These are phyloP conservation scores for Albula glossodonta DNA, from an alignment of 2,113 vertebrate species.

Conservation along the genomic window DNA sequence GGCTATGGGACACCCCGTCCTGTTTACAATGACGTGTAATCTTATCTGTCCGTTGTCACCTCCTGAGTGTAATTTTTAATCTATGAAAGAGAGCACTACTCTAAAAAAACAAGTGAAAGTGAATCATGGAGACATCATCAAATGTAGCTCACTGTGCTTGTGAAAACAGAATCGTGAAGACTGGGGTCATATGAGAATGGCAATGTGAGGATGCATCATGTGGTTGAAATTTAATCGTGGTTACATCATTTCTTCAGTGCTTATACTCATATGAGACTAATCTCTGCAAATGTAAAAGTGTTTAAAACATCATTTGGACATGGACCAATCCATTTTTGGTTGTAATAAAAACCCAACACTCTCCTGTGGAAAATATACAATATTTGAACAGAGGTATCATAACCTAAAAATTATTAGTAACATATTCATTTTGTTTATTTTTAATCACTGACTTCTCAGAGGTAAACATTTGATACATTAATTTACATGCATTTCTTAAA, in stretches of 20 bases:
- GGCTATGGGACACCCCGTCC: not conserved
- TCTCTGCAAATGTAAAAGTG: not conserved
- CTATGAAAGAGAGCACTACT: not conserved
- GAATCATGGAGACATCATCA: not conserved
- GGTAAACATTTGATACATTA: too few species aligned
- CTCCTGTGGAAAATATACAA: too few species aligned
- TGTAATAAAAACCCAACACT: too few species aligned
- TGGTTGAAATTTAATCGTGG: not conserved
- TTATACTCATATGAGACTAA: not conserved
- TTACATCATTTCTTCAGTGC: not conserved
- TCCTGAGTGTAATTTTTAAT: not conserved
- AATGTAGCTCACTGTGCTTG: not conserved
- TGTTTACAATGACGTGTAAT: not conserved
- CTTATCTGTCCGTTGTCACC: not conserved
- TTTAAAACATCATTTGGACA: too few species aligned
- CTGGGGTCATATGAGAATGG: not conserved
- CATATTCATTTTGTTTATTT: not conserved
- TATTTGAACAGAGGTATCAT: too few species aligned
- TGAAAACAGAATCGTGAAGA: not conserved
- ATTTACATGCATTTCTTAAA: too few species aligned
- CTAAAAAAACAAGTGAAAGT: not conserved
- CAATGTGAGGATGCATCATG: not conserved
- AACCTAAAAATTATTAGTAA: not conserved
- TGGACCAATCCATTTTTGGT: too few species aligned
- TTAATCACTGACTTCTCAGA: too few species aligned